phyloP scores from a whole-genome alignment of 2,888 invertebrate species.

The Euzophera pinguis region DNA sequence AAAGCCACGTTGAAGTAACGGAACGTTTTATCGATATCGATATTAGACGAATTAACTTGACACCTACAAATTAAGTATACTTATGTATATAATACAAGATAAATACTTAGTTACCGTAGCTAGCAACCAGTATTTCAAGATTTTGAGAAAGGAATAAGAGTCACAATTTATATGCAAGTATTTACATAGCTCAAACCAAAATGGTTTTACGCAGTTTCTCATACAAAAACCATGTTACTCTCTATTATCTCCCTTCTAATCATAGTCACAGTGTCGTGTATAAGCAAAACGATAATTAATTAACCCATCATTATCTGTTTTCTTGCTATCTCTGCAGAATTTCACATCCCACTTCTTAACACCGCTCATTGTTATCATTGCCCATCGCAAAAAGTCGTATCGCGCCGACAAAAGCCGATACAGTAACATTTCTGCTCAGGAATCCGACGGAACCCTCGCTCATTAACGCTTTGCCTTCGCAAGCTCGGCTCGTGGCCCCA shows the following conservation, averaged over 20 bases:
- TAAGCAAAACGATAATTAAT: constrained; percentile 53
- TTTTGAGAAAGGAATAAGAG: too few relatives aligned
- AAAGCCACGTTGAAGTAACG: too few relatives aligned
- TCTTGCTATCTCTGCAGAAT: constrained; percentile 54
- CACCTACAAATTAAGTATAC: too few relatives aligned
- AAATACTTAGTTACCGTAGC: too few relatives aligned
- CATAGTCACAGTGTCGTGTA: constrained; percentile 22
- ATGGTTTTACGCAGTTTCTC: not conserved
- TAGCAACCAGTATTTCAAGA: too few relatives aligned
- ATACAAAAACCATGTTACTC: not conserved
- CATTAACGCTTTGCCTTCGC: constrained; percentile 71
- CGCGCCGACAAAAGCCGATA: constrained; percentile 75
- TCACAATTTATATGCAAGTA: too few relatives aligned
- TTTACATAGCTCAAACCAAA: too few relatives aligned
- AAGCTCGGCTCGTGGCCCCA: constrained; percentile 31
- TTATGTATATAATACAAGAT: too few relatives aligned
- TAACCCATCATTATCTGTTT: constrained; percentile 49
- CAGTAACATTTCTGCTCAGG: constrained; percentile 63
- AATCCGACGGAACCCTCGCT: constrained; percentile 68
- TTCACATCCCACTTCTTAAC: constrained; percentile 57
- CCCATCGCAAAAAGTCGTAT: constrained; percentile 71
- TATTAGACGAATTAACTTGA: too few relatives aligned
- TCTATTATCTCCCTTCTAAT: constrained; percentile 3
- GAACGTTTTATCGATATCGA: too few relatives aligned
- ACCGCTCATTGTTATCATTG: constrained; percentile 72